phyloP scores from a whole-genome alignment of 2,797 vertebrate species.

The Typhlichthys eigenmanni region DNA sequence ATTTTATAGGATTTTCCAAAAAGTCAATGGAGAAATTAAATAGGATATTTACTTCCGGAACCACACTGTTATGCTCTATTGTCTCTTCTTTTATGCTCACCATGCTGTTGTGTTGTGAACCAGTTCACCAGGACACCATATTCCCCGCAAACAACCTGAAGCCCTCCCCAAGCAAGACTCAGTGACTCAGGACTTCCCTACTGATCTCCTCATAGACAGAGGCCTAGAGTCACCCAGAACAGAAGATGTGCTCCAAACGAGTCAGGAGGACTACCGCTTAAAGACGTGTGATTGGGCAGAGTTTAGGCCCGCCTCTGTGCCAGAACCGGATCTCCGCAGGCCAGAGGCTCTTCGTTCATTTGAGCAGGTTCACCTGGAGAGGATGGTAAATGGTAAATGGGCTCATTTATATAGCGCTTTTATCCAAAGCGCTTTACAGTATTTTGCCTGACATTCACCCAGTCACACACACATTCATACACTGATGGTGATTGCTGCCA shows the following conservation, averaged over 20 bases:
- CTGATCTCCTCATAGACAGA: constrained; percentile 18
- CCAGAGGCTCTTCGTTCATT: not conserved
- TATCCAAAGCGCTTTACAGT: no score
- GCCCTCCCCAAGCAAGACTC: constrained; percentile 57
- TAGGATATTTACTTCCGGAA: not conserved
- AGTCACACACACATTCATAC: no score
- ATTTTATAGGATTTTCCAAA: no score
- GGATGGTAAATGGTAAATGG: no score
- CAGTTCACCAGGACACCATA: constrained; percentile 55
- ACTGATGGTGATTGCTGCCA: no score
- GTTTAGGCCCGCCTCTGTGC: constrained; percentile 31
- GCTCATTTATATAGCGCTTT: no score
- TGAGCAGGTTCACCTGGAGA: constrained; percentile 41
- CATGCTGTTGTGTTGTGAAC: not conserved
- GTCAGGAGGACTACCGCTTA: constrained; percentile 51
- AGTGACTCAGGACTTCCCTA: constrained; percentile 64
- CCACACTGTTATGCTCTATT: not conserved
- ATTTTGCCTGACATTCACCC: no score
- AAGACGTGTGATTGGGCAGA: constrained; percentile 68
- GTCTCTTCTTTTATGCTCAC: not conserved
- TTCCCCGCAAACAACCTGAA: constrained; percentile 31
- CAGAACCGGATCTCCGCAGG: constrained; percentile 7
- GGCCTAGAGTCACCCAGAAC: constrained; percentile 24
- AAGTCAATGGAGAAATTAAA: no score
- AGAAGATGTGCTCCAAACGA: constrained; percentile 32